Evolutionary conservation across 2,113 vertebrate genomes (phyloP).

Genomic region (Accipiter virgatus): DNA sequence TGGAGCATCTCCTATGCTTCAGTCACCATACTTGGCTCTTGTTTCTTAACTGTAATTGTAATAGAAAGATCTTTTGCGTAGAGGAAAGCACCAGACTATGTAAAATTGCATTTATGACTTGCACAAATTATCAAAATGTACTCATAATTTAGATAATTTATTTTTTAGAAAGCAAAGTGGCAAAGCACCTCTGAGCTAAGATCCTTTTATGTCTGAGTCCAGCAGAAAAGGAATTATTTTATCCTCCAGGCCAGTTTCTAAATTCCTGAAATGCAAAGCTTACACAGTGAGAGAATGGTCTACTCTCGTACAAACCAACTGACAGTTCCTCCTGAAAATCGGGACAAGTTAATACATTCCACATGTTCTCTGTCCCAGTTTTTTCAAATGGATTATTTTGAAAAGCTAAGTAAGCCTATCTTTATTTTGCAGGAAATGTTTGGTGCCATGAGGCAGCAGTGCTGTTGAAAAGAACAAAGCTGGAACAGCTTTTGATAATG

Average conservation of each 20-base stretch:
- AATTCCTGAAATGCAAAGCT: slow-evolving; percentile 54
- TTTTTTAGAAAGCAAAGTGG: neutral
- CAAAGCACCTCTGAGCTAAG: neutral
- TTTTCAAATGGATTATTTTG: slow-evolving; percentile 48
- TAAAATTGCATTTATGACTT: neutral
- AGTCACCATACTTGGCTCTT: neutral
- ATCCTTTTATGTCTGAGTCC: neutral
- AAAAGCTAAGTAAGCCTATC: slow-evolving; percentile 45
- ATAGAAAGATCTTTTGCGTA: neutral
- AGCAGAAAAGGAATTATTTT: neutral
- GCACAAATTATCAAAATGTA: neutral
- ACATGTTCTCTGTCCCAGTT: slow-evolving; percentile 50
- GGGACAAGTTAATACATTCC: slow-evolving; percentile 46
- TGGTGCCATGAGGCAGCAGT: slow-evolving; percentile 47
- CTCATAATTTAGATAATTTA: neutral
- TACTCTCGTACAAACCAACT: neutral
- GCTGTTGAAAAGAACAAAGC: slow-evolving; percentile 50
- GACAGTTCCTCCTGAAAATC: slow-evolving; percentile 33
- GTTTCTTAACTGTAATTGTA: neutral
- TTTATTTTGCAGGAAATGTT: slow-evolving; percentile 61
- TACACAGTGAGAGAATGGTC: neutral
- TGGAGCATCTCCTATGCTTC: neutral
- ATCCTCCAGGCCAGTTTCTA: neutral
- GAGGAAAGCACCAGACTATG: neutral
- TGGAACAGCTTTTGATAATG: slow-evolving; percentile 59